Conservation (phyloP, 2,888 invertebrate species). For the Eurois occulta region DNA sequence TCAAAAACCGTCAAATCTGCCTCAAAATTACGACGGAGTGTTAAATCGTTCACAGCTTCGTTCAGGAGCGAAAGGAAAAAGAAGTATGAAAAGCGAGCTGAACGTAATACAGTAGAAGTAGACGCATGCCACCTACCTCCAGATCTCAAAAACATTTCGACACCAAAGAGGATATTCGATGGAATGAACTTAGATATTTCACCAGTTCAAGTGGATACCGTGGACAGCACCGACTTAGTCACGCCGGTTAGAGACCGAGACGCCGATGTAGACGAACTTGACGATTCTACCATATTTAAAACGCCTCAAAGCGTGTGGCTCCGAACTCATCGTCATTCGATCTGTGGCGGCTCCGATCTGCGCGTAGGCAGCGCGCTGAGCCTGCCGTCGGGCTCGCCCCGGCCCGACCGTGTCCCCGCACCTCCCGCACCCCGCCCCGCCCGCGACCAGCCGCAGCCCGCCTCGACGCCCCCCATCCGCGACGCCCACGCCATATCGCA, state of each 20-base stretch:
- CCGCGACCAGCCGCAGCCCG: conserved; percentile 83
- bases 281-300: conserved; percentile 85
- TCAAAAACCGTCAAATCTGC: conserved; percentile 88
- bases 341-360: conserved; percentile 78
- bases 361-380: conserved; percentile 66
- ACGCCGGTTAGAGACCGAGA: conserved; percentile 73
- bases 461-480: conserved; percentile 85
- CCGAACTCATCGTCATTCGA: conserved; percentile 83
- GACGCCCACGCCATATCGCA: conserved; percentile 88
- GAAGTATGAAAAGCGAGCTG: conserved; percentile 86
- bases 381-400: conserved; percentile 49
- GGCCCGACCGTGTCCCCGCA: conserved; percentile 65
- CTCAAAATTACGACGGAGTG: conserved; percentile 86
- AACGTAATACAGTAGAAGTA: conserved; percentile 85
- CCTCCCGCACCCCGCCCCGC: conserved; percentile 74
- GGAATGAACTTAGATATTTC: conserved; percentile 86
- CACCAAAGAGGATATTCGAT: conserved; percentile 82
- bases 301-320: conserved; percentile 86
- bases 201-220: conserved; percentile 87
- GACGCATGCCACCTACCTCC: conserved; percentile 82
- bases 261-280: conserved; percentile 81
- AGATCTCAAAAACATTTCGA: conserved; percentile 82
- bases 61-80: conserved; percentile 89
- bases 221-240: conserved; percentile 83
- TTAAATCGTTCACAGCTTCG: conserved; percentile 89